Base-by-base conservation (phyloP, 2,113 vertebrate species). In the Ginglymostoma cirratum region DNA sequence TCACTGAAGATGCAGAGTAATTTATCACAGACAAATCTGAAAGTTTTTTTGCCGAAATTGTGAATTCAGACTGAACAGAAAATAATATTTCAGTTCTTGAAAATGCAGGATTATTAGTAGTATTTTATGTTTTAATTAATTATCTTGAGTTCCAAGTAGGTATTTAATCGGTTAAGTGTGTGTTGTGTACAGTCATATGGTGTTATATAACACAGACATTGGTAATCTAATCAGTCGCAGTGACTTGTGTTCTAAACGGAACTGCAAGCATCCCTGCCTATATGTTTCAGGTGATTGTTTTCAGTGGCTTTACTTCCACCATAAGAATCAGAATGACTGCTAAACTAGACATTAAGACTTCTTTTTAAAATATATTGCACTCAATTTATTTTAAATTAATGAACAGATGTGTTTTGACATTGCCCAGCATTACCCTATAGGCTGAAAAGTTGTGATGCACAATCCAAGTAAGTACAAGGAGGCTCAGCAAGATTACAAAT, bases 101-200 rank as follows among this genome's bases (percentile, higher is more conserved):
- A 96, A 96, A 96, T 90, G 76, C 95, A 97, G 96, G 65, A 96
- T 78, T n/a, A 15, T n/a, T 96, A 48, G 48, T 48, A 48, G 48
- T 48, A 96, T 83, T 12, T 66, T 27, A 96, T 48, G 17, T 61
- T 87, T 85, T 42, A 78, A 69, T 67, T 96, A 95, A 96, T 96
- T 96, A 96, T 65, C 48, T 72, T 0, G 38, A 96, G 61, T 87
- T 17, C 66, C 96, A 42, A 0, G 95, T 96, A 96, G 85, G 66
- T 76, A 94, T 95, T 96, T 65, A 23, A 70, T 52, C 96, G 96
- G 96, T 70, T 92, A 78, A 96, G 19, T 83, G 42, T 0, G 66
- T 96, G 70, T 89, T 52, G 34, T 78, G 96, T 96, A 94, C 96
- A 83, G 80, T n/a, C 34, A 2, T n/a, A 42, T 12, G 42, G 38